Evolutionary conservation across 92 coral and sea anemone genomes (phyloP).

Genomic region (Zoanthus solanderi): DNA sequence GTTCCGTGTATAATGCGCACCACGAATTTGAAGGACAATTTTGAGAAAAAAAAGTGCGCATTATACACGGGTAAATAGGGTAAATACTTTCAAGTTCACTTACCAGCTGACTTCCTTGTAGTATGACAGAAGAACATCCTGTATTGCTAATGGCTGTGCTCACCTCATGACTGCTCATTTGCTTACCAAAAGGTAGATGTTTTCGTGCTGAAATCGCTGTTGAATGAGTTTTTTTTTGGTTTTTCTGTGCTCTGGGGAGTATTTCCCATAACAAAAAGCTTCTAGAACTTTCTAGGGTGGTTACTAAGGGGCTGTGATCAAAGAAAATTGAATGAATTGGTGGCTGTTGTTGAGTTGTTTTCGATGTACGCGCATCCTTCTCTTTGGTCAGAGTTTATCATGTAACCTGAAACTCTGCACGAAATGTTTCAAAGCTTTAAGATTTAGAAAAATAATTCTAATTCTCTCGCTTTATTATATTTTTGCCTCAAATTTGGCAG

Average conservation of each 20-base stretch:
- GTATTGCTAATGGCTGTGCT: background rate
- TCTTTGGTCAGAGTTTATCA: background rate
- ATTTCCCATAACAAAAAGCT: constrained; percentile 48
- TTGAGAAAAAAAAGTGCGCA: too few relatives aligned
- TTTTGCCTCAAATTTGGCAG: too few relatives aligned
- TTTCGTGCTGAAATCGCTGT: too few relatives aligned
- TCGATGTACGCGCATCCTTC: background rate
- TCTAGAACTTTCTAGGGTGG: constrained; percentile 49
- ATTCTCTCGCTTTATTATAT: too few relatives aligned
- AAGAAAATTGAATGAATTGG: background rate
- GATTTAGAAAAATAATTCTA: too few relatives aligned
- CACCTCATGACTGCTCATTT: constrained; percentile 6
- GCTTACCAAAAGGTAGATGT: too few relatives aligned
- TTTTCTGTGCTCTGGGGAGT: background rate
- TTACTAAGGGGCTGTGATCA: background rate
- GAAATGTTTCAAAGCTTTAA: background rate
- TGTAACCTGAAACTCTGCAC: background rate
- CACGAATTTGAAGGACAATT: too few relatives aligned
- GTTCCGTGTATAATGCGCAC: background rate
- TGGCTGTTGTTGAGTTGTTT: background rate
- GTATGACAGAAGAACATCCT: background rate
- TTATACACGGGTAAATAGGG: background rate
- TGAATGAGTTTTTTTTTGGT: too few relatives aligned
- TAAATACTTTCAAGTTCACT: constrained; percentile 48
- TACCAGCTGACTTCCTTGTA: background rate